Base-by-base conservation (phyloP, 2,797 vertebrate genomes). In the Valencia hispanica region DNA sequence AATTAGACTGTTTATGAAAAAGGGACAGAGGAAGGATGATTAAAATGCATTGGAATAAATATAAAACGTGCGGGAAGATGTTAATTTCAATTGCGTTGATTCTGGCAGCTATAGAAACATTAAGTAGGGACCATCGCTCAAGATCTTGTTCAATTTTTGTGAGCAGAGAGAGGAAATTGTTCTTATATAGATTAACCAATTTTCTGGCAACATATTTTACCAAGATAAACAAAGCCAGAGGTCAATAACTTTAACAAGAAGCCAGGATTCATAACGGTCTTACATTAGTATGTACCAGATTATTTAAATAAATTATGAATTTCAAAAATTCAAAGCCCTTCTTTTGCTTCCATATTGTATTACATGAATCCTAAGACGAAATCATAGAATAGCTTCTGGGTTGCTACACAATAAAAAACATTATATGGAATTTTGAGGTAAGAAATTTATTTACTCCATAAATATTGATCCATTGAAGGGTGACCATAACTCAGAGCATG, bases 401-500 rank as follows among this genome's bases (percentile, higher is more conserved):
- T 27, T 27, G 12, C 18, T 69, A 32, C 4, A 32, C 0, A 22
- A 25, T 12, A 3, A 48, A 69, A 7, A 59, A 59, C 15, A 59
- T 59, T 14, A 59, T 3, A 17, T 9, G 30, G 15, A 11, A 1
- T 47, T 68, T 47, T 70, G 3, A 70, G 14, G 18, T 32, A 48
- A 48, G 11, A 70, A 17, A 11, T 48, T 48, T 15, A 43, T 36
- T 34, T 17, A 63, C 70, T 83, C 0, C 8, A 25, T 70, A 34
- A 72, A 72, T 73, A 45, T 5, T 73, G 48, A 41, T 5, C 4
- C 72, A 68, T 53, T 17, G 20, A 71, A 69, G n/a, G 61, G 69
- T 66, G 73, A 82, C 70, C 70, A 76, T 53, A 77, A 73, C 71
- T 78, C 18, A 47, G 17, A 63, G 68, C 45, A 68, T 47, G 15